phyloP scores from a whole-genome alignment of 2,888 invertebrate genomes.

The Pammene aurita region DNA sequence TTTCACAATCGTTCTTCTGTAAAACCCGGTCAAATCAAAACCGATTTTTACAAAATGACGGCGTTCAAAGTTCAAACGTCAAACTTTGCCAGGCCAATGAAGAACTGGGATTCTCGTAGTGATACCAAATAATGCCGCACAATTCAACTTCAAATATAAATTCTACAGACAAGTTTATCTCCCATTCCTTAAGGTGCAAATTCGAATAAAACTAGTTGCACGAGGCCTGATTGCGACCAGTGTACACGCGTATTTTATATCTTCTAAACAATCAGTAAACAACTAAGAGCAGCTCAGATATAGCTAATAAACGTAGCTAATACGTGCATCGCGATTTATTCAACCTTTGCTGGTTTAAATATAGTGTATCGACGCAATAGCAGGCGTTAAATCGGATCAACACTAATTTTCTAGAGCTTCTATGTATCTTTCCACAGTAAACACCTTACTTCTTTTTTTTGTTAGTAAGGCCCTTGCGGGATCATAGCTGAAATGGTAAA shows the following conservation, averaged over 20 bases:
- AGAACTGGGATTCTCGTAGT: not conserved
- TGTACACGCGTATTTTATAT: constrained; percentile 12
- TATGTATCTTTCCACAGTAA: not conserved
- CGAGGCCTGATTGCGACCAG: not conserved
- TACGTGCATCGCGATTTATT: constrained; percentile 25
- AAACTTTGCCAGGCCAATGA: constrained; percentile 9
- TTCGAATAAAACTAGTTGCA: not conserved
- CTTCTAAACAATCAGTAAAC: constrained; percentile 27
- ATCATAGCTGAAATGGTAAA: too few relatives aligned
- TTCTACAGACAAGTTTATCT: not conserved
- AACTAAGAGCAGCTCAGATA: constrained; percentile 12
- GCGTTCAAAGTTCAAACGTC: constrained; percentile 11
- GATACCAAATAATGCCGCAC: not conserved
- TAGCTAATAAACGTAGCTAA: constrained; percentile 20
- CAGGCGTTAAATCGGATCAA: not conserved
- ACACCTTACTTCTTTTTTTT: too few relatives aligned
- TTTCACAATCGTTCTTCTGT: not conserved
- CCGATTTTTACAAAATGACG: not conserved
- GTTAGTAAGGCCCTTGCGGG: too few relatives aligned
- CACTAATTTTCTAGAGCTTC: constrained; percentile 11
- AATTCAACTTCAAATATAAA: not conserved
- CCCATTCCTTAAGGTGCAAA: not conserved
- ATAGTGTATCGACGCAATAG: constrained; percentile 21
- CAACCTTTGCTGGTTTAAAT: constrained; percentile 30
- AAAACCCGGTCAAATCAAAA: not conserved